These are phyloP conservation scores for Paramormyrops hopkinsi DNA, from an alignment of 2,797 vertebrate genomes.

Conservation along the genomic window DNA sequence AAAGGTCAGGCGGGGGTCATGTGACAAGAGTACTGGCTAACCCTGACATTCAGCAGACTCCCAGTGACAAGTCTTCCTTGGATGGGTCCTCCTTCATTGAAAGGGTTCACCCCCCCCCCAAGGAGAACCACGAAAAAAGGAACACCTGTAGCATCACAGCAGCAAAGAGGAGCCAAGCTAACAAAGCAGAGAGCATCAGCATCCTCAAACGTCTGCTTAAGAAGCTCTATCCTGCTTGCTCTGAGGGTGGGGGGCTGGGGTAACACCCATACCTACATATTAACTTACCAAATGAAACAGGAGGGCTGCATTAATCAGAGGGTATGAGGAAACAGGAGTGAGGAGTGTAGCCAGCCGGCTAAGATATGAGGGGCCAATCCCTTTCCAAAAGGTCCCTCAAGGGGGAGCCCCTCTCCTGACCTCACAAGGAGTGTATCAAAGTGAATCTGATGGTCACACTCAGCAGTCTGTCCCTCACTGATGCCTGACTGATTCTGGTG, in stretches of 20 bases:
- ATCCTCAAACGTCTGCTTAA: not conserved
- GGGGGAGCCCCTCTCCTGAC: not conserved
- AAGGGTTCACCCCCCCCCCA: not conserved
- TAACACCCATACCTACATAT: slow-evolving; percentile 44
- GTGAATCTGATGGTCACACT: not conserved
- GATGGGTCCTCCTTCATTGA: not conserved
- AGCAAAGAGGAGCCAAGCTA: not conserved
- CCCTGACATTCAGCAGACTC: not conserved
- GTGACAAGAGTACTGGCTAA: not conserved
- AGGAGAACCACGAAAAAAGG: not conserved
- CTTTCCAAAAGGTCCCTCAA: not conserved
- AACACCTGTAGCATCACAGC: not conserved
- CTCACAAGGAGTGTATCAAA: not conserved
- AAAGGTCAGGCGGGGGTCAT: not conserved
- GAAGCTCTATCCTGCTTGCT: not conserved
- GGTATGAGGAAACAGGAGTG: not conserved
- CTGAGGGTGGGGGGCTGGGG: slow-evolving; percentile 29
- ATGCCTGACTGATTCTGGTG: not conserved
- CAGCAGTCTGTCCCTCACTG: not conserved
- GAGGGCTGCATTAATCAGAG: slow-evolving; percentile 67
- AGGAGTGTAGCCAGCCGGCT: slow-evolving; percentile 33
- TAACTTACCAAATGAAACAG: slow-evolving; percentile 77
- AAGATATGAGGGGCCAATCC: not conserved
- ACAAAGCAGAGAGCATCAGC: not conserved
- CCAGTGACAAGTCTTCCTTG: not conserved